Evolutionary conservation across 2,888 invertebrate genomes (phyloP).

Genomic region (Diachrysia chrysitis): DNA sequence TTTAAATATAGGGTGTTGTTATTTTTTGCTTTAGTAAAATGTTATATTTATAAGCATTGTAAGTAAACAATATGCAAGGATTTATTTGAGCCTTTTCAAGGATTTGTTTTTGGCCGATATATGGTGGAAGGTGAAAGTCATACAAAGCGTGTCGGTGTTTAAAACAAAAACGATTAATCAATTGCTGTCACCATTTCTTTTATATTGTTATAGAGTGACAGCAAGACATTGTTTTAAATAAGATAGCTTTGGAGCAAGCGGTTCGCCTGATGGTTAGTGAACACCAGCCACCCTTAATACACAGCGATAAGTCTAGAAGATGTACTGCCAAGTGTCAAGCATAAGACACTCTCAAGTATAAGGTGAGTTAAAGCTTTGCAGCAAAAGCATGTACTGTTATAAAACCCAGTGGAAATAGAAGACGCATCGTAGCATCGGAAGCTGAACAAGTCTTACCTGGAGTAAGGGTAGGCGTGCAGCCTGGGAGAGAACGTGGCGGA

Average conservation of each 20-base stretch:
- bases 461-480: constrained; percentile 45
- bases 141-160: not conserved
- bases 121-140: not conserved
- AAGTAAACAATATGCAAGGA: not conserved
- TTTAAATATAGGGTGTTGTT: not conserved
- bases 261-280: no score
- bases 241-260: no score
- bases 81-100: no score
- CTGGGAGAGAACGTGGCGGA: constrained; percentile 45
- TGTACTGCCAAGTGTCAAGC: not conserved
- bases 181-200: no score
- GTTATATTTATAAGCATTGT: not conserved
- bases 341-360: not conserved
- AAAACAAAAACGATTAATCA: no score
- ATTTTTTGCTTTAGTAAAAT: not conserved
- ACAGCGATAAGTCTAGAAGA: no score
- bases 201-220: no score
- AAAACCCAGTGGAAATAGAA: not conserved
- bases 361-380: not conserved
- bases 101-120: not conserved
- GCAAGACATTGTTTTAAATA: no score
- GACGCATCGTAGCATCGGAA: constrained; percentile 24
- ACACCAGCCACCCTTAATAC: no score
- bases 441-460: constrained; percentile 49
- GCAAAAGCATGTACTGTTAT: constrained; percentile 28